These are phyloP conservation scores for Atethmia centrago DNA, from an alignment of 2,888 invertebrate genomes.

Conservation along the genomic window DNA sequence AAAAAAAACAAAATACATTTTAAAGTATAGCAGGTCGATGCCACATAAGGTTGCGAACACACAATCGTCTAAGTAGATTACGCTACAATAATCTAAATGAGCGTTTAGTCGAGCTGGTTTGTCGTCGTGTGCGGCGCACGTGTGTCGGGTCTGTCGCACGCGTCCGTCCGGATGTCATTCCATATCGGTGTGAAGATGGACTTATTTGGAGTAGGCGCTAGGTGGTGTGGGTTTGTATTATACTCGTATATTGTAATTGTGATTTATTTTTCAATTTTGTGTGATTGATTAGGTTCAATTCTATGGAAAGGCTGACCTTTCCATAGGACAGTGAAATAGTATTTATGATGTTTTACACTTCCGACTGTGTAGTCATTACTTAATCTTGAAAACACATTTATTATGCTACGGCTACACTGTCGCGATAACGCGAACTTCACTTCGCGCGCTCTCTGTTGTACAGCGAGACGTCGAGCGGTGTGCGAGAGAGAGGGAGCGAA, in stretches of 20 bases:
- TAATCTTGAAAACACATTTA: background rate
- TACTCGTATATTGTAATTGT: constrained; percentile 40
- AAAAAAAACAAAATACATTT: background rate
- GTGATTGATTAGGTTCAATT: constrained; percentile 15
- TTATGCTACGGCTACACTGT: too few relatives aligned
- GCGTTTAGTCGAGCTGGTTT: constrained; percentile 81
- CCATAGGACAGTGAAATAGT: background rate
- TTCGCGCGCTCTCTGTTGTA: too few relatives aligned
- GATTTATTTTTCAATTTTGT: constrained; percentile 25
- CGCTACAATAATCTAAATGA: constrained; percentile 82
- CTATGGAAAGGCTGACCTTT: background rate
- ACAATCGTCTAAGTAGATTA: constrained; percentile 82
- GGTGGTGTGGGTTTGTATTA: constrained; percentile 51
- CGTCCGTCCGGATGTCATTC: constrained; percentile 75
- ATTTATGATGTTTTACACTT: background rate
- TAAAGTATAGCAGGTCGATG: constrained; percentile 58
- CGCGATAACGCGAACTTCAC: too few relatives aligned
- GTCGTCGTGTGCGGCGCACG: constrained; percentile 84
- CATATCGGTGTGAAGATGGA: constrained; percentile 67
- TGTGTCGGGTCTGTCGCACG: constrained; percentile 75
- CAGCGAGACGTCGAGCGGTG: too few relatives aligned
- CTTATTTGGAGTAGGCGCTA: constrained; percentile 65
- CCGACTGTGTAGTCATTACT: background rate
- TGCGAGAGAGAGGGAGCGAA: too few relatives aligned
- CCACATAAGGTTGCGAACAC: constrained; percentile 70